Evolutionary conservation across 2,797 vertebrate species (phyloP), one percentile per base, ranked within the genome.

Genomic region (Myotis planiceps): DNA sequence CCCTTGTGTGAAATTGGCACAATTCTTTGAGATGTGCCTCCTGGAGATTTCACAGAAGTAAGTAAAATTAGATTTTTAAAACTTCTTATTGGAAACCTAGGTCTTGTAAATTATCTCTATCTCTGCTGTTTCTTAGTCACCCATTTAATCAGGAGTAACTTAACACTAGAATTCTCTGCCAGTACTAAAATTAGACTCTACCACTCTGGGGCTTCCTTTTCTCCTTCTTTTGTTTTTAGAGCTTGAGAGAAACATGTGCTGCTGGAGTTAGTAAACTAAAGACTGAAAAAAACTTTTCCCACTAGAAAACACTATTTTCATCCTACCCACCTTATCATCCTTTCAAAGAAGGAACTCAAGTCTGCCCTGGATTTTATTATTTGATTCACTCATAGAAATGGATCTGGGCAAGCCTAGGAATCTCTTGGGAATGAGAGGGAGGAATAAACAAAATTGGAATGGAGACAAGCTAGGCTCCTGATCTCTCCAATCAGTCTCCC

Each of bases 161-260:
- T 96, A 90, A 97, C 89, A 93, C 96, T 79, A 78, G 75, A 88
- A 88, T 79, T 96, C 89, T 92, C 84, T 93, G 96, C 95, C 97
- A 96, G 47, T 68, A 71, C 97, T 97, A 97, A 97, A 97, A 93
- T 97, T 97, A 97, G 94, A 92, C 51, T 65, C 65, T 12, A 60
- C 80, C 49, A 82, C 83, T 90, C 76, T 83, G 37, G 63, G 85
- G 76, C 88, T 95, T 97, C 79, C 68, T 91, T 94, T 97, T 87
- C 78, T 93, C 83, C 34, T 53, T 97, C 34, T 49, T 97, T 96
- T 94, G 88, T 96, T 96, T 95, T 81, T 53, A 79, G 82, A 76
- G 39, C 37, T n/a, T 87, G 15, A 68, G 68, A 80, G 37, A 87
- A 93, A 92, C 87, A 53, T 60, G 29, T 75, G 71, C 83, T 71